phyloP scores from a whole-genome alignment of 92 coral and sea anemone genomes.

The Desmophyllum pertusum region DNA sequence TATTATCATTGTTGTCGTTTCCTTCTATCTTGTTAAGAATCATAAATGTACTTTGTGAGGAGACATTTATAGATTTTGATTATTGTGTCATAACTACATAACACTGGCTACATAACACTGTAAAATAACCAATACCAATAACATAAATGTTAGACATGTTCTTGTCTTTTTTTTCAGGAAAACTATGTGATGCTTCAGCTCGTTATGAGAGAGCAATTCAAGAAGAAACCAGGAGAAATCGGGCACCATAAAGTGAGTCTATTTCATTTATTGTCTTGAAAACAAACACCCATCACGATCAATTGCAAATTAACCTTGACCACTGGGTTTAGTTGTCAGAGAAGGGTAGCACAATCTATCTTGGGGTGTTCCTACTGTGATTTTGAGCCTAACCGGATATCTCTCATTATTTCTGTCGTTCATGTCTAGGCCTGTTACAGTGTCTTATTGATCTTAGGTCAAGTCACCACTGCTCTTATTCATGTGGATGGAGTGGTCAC shows the following conservation, averaged over 20 bases:
- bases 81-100: no score
- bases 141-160: background rate
- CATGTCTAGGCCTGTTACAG: constrained; percentile 63
- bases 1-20: no score
- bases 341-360: background rate
- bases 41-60: background rate
- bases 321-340: background rate
- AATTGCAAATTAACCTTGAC: background rate
- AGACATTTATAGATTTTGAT: no score
- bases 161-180: constrained; percentile 51
- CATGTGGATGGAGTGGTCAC: constrained; percentile 91
- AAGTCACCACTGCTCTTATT: constrained; percentile 86
- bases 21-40: background rate
- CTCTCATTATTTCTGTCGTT: background rate
- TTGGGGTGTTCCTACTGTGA: no score
- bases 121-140: no score
- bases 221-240: constrained; percentile 86
- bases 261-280: background rate
- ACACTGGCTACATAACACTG: no score
- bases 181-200: constrained; percentile 96
- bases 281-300: background rate
- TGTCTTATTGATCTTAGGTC: constrained; percentile 95
- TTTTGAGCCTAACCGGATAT: background rate
- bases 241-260: constrained; percentile 90
- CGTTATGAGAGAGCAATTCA: constrained; percentile 96